phyloP scores from a whole-genome alignment of 2,797 vertebrate genomes.

The Phaenicophaeus curvirostris region DNA sequence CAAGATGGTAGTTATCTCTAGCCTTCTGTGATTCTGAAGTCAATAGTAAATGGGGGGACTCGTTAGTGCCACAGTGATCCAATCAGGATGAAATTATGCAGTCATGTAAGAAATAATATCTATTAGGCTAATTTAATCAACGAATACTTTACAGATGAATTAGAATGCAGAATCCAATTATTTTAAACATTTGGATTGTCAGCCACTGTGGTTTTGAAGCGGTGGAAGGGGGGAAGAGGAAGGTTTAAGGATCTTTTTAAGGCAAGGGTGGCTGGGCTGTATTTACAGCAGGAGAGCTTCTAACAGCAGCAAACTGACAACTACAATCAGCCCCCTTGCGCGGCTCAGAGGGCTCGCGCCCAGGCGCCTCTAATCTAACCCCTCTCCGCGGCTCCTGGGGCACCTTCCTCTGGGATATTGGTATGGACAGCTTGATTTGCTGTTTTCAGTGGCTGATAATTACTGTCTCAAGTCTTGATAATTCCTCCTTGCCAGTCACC shows the following conservation, averaged over 20 bases:
- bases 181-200: slow-evolving; percentile 85
- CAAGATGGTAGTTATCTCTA: slow-evolving; percentile 76
- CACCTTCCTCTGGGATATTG: background rate
- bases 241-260: slow-evolving; percentile 57
- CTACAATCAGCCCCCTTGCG: slow-evolving; percentile 70
- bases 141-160: slow-evolving; percentile 93
- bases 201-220: slow-evolving; percentile 67
- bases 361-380: background rate
- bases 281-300: slow-evolving; percentile 47
- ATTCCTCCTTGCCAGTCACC: background rate
- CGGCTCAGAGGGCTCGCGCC: slow-evolving; percentile 47
- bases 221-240: background rate
- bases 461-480: background rate
- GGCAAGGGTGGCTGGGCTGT: slow-evolving; percentile 55
- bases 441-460: background rate
- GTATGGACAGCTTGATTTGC: background rate
- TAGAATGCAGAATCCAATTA: slow-evolving; percentile 95
- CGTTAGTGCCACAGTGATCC: slow-evolving; percentile 80
- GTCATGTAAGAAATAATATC: slow-evolving; percentile 95
- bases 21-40: slow-evolving; percentile 84
- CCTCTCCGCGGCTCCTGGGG: background rate
- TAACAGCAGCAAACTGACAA: slow-evolving; percentile 54
- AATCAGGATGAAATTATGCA: slow-evolving; percentile 85
- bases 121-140: slow-evolving; percentile 99
- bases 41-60: slow-evolving; percentile 90